A percentile compares a stretch with the other conserved stretches of the same genome.
Evolutionary conservation across 2,113 vertebrate genomes (phyloP).

Genomic region (Phyllostomus hastatus): DNA sequence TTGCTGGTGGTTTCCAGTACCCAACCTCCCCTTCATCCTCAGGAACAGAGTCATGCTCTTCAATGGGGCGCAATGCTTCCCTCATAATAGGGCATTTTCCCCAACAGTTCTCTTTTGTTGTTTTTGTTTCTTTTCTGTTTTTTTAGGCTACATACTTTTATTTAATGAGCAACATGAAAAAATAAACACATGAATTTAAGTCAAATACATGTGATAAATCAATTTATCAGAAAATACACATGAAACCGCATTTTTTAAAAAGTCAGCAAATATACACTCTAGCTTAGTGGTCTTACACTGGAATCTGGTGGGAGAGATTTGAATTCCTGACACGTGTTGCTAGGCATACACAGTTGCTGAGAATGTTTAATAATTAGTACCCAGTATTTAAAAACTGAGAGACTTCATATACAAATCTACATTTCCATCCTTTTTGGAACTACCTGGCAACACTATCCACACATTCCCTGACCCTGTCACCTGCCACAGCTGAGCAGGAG

Average conservation of each 20-base stretch:
- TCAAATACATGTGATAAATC: not conserved
- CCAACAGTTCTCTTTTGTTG: no score
- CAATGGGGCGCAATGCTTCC: not conserved
- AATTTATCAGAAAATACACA: constrained; percentile 9
- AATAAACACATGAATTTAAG: not conserved
- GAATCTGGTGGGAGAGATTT: not conserved
- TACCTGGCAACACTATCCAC: not conserved
- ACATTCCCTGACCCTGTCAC: not conserved
- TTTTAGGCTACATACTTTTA: not conserved
- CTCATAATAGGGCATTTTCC: not conserved
- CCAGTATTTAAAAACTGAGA: not conserved
- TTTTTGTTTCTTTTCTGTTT: no score
- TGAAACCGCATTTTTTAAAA: not conserved
- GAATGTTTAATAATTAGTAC: not conserved
- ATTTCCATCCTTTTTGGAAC: not conserved
- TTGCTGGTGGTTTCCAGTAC: not conserved
- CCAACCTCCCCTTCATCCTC: not conserved
- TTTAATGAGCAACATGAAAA: constrained; percentile 1
- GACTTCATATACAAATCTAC: not conserved
- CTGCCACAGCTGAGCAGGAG: not conserved
- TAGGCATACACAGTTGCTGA: not conserved
- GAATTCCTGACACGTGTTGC: not conserved
- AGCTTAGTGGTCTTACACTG: not conserved
- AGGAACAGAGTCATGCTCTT: not conserved
- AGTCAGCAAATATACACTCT: not conserved